Conservation (phyloP, 2,797 vertebrate species). For the Sebastes taczanowskii region DNA sequence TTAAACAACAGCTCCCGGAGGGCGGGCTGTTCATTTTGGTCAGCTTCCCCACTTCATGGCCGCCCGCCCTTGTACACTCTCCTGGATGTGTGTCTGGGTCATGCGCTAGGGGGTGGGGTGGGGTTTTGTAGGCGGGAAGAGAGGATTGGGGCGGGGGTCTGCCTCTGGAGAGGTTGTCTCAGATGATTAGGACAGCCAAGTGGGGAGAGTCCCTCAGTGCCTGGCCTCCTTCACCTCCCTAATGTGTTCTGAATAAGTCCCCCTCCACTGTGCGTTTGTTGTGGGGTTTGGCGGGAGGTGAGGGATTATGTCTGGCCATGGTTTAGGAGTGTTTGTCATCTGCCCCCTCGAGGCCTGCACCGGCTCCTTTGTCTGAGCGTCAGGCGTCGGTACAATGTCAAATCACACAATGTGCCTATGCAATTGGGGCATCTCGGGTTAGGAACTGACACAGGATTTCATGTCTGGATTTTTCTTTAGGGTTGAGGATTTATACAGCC, state of each 20-base stretch:
- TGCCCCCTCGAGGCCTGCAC: slow-evolving; percentile 77
- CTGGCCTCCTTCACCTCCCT: slow-evolving; percentile 81
- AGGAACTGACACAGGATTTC: slow-evolving; percentile 52
- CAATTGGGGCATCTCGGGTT: slow-evolving; percentile 60
- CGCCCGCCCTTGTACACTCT: slow-evolving; percentile 71
- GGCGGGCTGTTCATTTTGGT: slow-evolving; percentile 75
- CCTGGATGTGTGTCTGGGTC: slow-evolving; percentile 77
- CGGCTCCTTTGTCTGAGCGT: slow-evolving; percentile 72
- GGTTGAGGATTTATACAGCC: not conserved
- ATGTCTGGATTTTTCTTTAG: slow-evolving; percentile 34
- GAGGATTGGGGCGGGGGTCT: slow-evolving; percentile 34
- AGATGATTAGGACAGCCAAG: slow-evolving; percentile 76
- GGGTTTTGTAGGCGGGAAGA: slow-evolving; percentile 47
- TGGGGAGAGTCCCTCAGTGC: slow-evolving; percentile 78
- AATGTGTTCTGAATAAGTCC: slow-evolving; percentile 82
- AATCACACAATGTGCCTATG: slow-evolving; percentile 66
- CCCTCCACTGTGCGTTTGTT: slow-evolving; percentile 72
- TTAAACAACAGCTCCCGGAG: slow-evolving; percentile 73
- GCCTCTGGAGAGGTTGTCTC: slow-evolving; percentile 71
- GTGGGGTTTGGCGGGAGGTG: slow-evolving; percentile 56
- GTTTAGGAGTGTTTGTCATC: slow-evolving; percentile 80
- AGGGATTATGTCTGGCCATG: slow-evolving; percentile 76
- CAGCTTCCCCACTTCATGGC: slow-evolving; percentile 64
- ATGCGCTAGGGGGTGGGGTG: slow-evolving; percentile 51
- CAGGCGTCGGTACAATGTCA: slow-evolving; percentile 71